A percentile compares a stretch with the other conserved stretches of the same genome.
These are phyloP conservation scores for Ophioninae sp. DNA, from an alignment of 2,888 invertebrate species.

Conservation along the genomic window DNA sequence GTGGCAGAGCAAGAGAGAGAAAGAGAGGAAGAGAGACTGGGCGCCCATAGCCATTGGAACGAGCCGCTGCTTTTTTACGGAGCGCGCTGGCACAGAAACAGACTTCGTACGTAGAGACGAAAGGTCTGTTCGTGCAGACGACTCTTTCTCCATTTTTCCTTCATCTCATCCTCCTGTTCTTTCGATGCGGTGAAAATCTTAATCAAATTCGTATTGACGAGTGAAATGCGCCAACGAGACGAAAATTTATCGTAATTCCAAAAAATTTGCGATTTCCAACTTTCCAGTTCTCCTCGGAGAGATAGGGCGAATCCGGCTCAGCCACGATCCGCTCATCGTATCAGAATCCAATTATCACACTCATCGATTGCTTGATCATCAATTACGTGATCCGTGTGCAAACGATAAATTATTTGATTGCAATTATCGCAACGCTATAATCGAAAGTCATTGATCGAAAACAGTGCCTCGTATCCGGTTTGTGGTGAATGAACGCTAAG, in stretches of 20 bases:
- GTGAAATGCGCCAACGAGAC: not conserved
- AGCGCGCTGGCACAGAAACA: slow-evolving; percentile 15
- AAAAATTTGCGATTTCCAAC: slow-evolving; percentile 38
- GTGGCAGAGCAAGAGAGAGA: not conserved
- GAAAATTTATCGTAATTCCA: slow-evolving; percentile 31
- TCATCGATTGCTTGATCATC: slow-evolving; percentile 56
- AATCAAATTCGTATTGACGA: slow-evolving; percentile 29
- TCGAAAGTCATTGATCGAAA: slow-evolving; percentile 49
- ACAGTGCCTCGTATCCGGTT: slow-evolving; percentile 17
- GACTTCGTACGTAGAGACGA: slow-evolving; percentile 23
- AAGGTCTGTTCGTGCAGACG: slow-evolving; percentile 67
- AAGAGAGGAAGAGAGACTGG: slow-evolving; percentile 22
- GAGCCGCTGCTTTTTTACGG: slow-evolving; percentile 45
- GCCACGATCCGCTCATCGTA: not conserved
- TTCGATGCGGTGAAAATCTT: slow-evolving; percentile 23
- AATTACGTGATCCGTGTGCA: slow-evolving; percentile 34
- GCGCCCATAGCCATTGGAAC: slow-evolving; percentile 22
- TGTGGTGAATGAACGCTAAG: slow-evolving; percentile 38
- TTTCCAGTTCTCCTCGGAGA: not conserved
- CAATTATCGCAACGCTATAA: slow-evolving; percentile 50
- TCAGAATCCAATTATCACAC: slow-evolving; percentile 54
- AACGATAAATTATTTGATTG: slow-evolving; percentile 52
- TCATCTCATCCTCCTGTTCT: slow-evolving; percentile 43
- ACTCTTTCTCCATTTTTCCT: slow-evolving; percentile 49
- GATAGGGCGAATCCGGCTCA: not conserved